Base-by-base conservation (phyloP, 2,797 vertebrate genomes). In the Ctenopoma kingsleyae region DNA sequence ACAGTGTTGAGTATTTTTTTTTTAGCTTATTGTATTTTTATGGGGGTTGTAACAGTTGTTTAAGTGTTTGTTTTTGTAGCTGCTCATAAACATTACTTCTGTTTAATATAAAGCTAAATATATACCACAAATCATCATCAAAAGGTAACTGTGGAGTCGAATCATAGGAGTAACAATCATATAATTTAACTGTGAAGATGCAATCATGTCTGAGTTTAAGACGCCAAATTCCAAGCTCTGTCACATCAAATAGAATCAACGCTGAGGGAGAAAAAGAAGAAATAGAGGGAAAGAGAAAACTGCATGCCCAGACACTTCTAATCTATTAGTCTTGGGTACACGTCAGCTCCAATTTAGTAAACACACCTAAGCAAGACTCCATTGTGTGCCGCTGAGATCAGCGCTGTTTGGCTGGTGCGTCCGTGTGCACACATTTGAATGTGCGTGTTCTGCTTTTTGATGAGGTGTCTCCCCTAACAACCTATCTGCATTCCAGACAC, bases 241-340 rank as follows among this genome's bases (percentile, higher is more conserved):
- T 76, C 83, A 71, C 63, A 69, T 80, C 68, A 66, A 58, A 66
- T 59, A 53, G 4, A 60, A 38, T 62, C 67, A 77, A 3, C 35
- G 47, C 48, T 52, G 40, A 50, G 50, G 65, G 74, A 72, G 48
- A 60, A 46, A 73, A 55, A 30, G 5, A 43, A n/a, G 19, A 47
- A 56, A 75, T 25, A 36, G 47, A 56, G 56, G 47, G 61, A 71
- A 67, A 35, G 50, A 62, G 56, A 60, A 32, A 69, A 75, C 55
- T 67, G 25, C 23, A 76, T 69, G 22, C 55, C 50, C 43, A 70
- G 61, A 64, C 63, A 47, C 51, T 55, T 67, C 43, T 49, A 64
- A 84, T 85, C 67, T 67, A 63, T 86, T 78, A 71, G 54, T 68
- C 62, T 72, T 40, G 67, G 65, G 73, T 67, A 61, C 54, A 54